Conservation (phyloP, 2,888 invertebrate genomes). For the Eupithecia exiguata region DNA sequence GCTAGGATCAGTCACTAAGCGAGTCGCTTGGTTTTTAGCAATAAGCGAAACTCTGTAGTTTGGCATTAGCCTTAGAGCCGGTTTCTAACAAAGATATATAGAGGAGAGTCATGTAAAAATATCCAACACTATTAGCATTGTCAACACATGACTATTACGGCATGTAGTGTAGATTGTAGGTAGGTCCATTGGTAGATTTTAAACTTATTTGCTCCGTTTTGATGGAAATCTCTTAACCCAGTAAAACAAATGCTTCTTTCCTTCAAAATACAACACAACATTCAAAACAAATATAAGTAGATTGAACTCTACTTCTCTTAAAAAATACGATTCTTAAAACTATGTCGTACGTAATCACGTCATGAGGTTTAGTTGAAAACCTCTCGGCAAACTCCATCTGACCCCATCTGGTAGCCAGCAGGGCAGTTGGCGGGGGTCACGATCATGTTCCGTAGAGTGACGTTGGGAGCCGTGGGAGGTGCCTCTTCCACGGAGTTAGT, state of each 20-base stretch:
- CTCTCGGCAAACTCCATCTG: slow-evolving; percentile 62
- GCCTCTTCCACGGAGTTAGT: slow-evolving; percentile 57
- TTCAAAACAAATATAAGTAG: not conserved
- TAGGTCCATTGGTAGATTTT: not conserved
- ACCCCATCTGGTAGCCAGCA: slow-evolving; percentile 54
- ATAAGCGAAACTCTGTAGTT: no score
- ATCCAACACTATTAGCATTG: not conserved
- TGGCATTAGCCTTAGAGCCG: not conserved
- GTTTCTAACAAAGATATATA: not conserved
- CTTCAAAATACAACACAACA: not conserved
- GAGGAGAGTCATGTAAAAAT: not conserved
- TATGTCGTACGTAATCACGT: no score
- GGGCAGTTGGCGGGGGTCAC: slow-evolving; percentile 60
- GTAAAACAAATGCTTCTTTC: slow-evolving; percentile 1
- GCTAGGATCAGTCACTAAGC: no score
- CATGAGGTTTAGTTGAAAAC: slow-evolving; percentile 49
- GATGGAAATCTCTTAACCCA: not conserved
- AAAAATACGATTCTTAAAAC: not conserved
- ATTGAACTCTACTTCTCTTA: not conserved
- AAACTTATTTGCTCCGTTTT: not conserved
- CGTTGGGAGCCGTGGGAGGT: slow-evolving; percentile 40
- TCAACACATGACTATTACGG: not conserved
- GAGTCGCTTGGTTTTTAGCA: no score
- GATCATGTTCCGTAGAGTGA: slow-evolving; percentile 64
- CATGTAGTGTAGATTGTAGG: not conserved